Conservation (phyloP, 2,797 vertebrate species). For the Chelidonichthys spinosus region DNA sequence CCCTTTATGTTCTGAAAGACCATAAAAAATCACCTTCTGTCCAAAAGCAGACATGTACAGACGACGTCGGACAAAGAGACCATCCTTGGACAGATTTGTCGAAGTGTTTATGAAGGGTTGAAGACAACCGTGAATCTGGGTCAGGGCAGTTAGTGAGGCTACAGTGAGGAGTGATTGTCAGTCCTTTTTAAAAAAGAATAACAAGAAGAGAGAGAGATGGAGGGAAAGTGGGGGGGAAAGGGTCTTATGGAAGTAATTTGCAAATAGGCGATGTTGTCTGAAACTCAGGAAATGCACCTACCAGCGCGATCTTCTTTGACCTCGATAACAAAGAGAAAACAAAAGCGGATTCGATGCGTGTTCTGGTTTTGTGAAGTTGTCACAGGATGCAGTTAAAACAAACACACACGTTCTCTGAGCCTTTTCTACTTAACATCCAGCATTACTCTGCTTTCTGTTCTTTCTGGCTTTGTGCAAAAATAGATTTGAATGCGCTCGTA, state of each 20-base stretch:
- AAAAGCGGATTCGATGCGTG: neutral
- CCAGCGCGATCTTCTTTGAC: slow-evolving; percentile 15
- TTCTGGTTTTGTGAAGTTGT: slow-evolving; percentile 48
- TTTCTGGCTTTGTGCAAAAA: slow-evolving; percentile 52
- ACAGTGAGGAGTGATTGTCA: slow-evolving; percentile 41
- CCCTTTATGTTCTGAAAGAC: slow-evolving; percentile 35
- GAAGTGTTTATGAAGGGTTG: slow-evolving; percentile 27
- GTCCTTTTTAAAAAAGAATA: slow-evolving; percentile 43
- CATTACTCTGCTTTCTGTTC: slow-evolving; percentile 45
- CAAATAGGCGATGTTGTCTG: slow-evolving; percentile 18
- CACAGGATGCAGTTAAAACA: slow-evolving; percentile 42
- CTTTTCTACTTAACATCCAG: slow-evolving; percentile 35
- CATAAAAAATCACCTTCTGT: slow-evolving; percentile 23
- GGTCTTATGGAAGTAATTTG: slow-evolving; percentile 28
- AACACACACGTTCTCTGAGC: slow-evolving; percentile 15
- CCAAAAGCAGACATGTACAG: neutral
- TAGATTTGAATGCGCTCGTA: slow-evolving; percentile 59
- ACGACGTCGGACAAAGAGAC: neutral
- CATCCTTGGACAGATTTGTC: neutral
- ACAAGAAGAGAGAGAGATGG: slow-evolving; percentile 18
- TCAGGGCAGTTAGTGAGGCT: slow-evolving; percentile 58
- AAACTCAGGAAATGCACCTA: slow-evolving; percentile 23
- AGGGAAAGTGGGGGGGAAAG: slow-evolving; percentile 17
- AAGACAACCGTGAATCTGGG: slow-evolving; percentile 67
- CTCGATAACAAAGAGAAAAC: slow-evolving; percentile 22